Conservation (phyloP, 2,113 vertebrate species). For the Morone chrysops region DNA sequence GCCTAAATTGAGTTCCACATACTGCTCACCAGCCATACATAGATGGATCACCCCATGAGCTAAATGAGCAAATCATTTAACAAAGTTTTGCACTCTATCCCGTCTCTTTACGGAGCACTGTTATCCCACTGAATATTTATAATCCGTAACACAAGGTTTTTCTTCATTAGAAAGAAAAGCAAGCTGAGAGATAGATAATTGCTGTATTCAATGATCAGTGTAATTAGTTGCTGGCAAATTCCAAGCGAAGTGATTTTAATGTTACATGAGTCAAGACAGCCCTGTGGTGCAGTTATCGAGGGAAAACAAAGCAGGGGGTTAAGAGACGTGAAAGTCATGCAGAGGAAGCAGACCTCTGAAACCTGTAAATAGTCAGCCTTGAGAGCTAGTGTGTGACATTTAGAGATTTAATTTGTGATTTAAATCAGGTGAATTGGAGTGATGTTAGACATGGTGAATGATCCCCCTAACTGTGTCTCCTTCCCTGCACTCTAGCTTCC, state of each 20-base stretch:
- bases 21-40: constrained; percentile 59
- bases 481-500: constrained; percentile 1
- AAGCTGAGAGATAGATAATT: constrained; percentile 71
- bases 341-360: constrained; percentile 29
- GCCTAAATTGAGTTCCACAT: constrained; percentile 67
- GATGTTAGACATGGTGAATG: background rate
- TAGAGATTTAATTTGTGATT: constrained; percentile 37
- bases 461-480: background rate
- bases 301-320: constrained; percentile 57
- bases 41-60: constrained; percentile 63
- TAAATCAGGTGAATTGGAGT: constrained; percentile 17
- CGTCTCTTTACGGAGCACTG: constrained; percentile 31
- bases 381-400: constrained; percentile 47
- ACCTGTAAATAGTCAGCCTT: constrained; percentile 28
- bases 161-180: constrained; percentile 59
- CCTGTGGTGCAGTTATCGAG: constrained; percentile 42
- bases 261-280: constrained; percentile 71
- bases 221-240: constrained; percentile 77
- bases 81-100: constrained; percentile 58
- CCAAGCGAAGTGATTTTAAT: constrained; percentile 73
- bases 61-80: constrained; percentile 74
- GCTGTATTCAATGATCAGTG: constrained; percentile 81
- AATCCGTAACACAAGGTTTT: constrained; percentile 62
- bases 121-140: constrained; percentile 72
- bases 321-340: constrained; percentile 43